These are phyloP conservation scores for Corbicula japonica DNA, from an alignment of 2,888 invertebrate genomes.

Conservation along the genomic window DNA sequence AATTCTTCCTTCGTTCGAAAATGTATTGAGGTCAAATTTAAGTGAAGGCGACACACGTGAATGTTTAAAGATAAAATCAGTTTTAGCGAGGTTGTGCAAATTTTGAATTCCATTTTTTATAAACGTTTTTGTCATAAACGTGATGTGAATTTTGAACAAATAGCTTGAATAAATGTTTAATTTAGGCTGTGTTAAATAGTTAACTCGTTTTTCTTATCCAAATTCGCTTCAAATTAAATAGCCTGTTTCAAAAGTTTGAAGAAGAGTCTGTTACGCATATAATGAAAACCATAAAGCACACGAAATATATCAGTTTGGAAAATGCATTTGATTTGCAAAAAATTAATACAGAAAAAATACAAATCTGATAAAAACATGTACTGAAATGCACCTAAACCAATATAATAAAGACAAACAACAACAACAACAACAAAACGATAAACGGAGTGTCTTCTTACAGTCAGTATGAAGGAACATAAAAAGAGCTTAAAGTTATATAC, in stretches of 20 bases:
- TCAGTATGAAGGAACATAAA: too few species aligned
- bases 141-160: constrained; percentile 16
- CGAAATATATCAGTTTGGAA: neutral
- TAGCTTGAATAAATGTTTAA: too few species aligned
- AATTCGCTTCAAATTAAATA: neutral
- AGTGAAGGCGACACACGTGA: constrained; percentile 2
- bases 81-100: constrained; percentile 21
- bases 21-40: neutral
- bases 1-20: constrained; percentile 13
- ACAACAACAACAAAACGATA: too few species aligned
- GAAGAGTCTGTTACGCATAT: neutral
- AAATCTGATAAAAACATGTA: too few species aligned
- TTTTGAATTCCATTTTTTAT: constrained; percentile 34
- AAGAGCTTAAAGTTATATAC: too few species aligned
- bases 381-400: too few species aligned
- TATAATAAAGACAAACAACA: too few species aligned
- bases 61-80: constrained; percentile 19
- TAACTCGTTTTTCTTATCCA: too few species aligned
- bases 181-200: too few species aligned
- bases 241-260: neutral
- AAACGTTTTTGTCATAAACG: constrained; percentile 34
- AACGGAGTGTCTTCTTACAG: too few species aligned
- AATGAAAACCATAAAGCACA: neutral
- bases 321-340: too few species aligned
- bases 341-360: too few species aligned